Evolutionary conservation across 2,888 invertebrate species (phyloP), one percentile per base, ranked within the genome.

Genomic region (Microdon myrmicae): DNA sequence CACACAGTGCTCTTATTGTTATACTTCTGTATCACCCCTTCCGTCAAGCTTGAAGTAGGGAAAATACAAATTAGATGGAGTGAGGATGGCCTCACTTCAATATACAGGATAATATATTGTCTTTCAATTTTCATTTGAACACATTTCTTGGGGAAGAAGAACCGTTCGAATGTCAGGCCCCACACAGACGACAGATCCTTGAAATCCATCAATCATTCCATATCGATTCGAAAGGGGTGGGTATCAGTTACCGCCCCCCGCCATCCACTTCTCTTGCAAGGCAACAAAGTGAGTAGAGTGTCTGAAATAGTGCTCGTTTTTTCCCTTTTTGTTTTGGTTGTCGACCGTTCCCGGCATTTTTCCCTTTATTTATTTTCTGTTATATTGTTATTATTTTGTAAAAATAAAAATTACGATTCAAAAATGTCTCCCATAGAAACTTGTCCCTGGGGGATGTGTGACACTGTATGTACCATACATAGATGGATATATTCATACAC

Each of bases 331-430:
- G 64, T 64, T 58, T 51, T 64, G 56, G 61, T 49, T 55, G 73
- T 72, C 73, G 73, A 73, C 72, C 72, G 72, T 70, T 72, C 72
- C 71, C 73, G 67, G 69, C 71, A 68, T 73, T 72, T 70, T 68
- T 48, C 60, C 17, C 35, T 55, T 49, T 48, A 53, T 59, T 68
- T 55, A 67, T 66, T 51, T 68, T 58, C 66, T 53, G 49, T 49
- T 53, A 55, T 54, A 61, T 61, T 56, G 51, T 54, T 61, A 54
- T 59, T 60, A 58, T 64, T 64, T 64, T 41, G 55, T 44, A 55
- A 61, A 64, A 47, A 56, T 56, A 51, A 56, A 51, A 53, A 60
- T 53, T 60, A 45, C 47, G 25, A 56, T 47, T 56, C 56, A 58
- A n/a, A 64, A 47, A 34, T 31, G 2, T 37, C 6, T 37, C n/a